Base-by-base conservation (phyloP, 2,888 invertebrate genomes). In the Diploptera punctata region DNA sequence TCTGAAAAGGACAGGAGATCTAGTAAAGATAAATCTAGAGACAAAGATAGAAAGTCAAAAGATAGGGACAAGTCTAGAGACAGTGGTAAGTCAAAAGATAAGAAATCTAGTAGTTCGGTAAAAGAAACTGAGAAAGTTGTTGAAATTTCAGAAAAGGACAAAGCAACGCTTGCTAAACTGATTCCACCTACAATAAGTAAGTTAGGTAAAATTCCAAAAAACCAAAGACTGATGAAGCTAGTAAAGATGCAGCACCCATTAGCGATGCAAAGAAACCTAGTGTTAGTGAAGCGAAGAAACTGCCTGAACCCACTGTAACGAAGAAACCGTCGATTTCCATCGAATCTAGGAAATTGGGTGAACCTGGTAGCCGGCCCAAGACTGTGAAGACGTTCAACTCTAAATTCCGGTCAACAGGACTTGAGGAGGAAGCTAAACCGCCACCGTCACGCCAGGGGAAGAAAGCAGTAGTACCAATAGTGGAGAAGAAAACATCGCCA, bases 361-460 rank as follows among this genome's bases (percentile, higher is more conserved):
- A 90, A 68, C 87, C 88, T 13, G 89, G 85, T 69, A 74, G 76
- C 7, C 86, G 95, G 78, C 92, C 94, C 3, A 95, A 95, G 84
- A 97, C 97, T 47, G 97, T 96, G 0, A 97, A 97, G 87, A 93
- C 93, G 18, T 95, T 92, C 81, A 91, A 95, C 83, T 93, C 95
- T 0, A 95, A 94, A 84, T 95, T 97, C 85, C 89, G 97, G 77
- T 95, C 95, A 67, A 96, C 95, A 79, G 97, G 96, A 44, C 83
- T 97, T 69, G 94, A 93, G 80, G 95, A 96, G 82, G 94, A 93
- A 84, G 88, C 91, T 0, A 93, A 93, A 79, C 93, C 94, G n/a
- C 93, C 95, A 16, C 92, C 93, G 1, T 92, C 94, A 2, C 86
- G 93, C 71, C 85, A 88, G 0, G 82, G 89, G 1, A 89, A 91